Base-by-base conservation (phyloP, 1,140 invertebrate genomes). In the Zaprionus ornatus region DNA sequence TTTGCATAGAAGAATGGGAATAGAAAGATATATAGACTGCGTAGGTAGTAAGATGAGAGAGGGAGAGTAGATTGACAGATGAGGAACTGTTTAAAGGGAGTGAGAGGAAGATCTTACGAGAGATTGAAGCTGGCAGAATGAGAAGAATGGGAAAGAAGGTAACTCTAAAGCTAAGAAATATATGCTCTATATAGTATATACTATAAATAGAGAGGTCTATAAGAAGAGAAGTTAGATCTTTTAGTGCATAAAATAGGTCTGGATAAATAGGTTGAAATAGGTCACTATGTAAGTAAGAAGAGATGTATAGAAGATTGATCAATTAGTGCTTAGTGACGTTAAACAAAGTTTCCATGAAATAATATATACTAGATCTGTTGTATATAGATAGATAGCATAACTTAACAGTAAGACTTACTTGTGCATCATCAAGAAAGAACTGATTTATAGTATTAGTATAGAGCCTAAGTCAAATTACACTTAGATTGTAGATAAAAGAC, bases 401-500 rank as follows among this genome's bases (percentile, higher is more conserved):
- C 35, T 4, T 37, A 4, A 4, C 1, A 32, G 29, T 32, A 7
- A 32, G 1, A 32, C 0, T 32, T 32, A 37, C 12, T 13, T 0
- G 1, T 13, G 10, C 4, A 13, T 37, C 13, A 15, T 37, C 13
- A 12, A 37, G 12, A 37, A 4, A 4, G 13, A 3, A 37, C 13
- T 13, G 4, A 35, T 27, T 0, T 29, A 0, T 29, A 29, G 1
- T 29, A 29, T 10, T 32, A 32, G 29, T 32, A 0, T 10, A 9
- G 0, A 32, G 10, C 9, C 7, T 0, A 3, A 32, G 10, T 3
- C 7, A 0, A 3, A 32, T 3, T 32, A 10, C 2, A 3, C 0
- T 9, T 17, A 42, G 2, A 42, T 42, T n/a, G 0, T 42, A 42
- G n/a, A 42, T 17, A 17, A 45, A 45, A 17, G n/a, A 45, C n/a